Evolutionary conservation across 2,888 invertebrate genomes (phyloP).

Genomic region (Fragum sueziense): DNA sequence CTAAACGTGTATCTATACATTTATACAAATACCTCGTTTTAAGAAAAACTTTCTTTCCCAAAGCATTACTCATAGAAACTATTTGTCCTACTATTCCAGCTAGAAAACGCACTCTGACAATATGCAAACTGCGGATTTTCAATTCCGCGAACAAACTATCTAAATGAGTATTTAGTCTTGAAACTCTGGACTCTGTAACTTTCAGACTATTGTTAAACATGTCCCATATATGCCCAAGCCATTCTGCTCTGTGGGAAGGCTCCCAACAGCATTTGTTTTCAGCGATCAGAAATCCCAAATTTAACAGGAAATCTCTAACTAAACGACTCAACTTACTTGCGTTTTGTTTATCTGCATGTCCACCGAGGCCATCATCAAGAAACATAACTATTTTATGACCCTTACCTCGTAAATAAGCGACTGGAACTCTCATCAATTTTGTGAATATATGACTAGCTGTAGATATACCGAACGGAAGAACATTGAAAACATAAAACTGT

Average conservation of each 20-base stretch:
- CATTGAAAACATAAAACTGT: conserved; percentile 19
- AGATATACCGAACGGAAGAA: conserved; percentile 34
- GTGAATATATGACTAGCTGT: conserved; percentile 41
- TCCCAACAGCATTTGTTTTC: conserved; percentile 19
- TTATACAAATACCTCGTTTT: background rate
- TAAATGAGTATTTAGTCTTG: background rate
- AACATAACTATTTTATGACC: conserved; percentile 27
- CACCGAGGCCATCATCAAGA: conserved; percentile 37
- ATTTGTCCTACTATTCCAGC: conserved; percentile 21
- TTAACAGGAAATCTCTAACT: background rate
- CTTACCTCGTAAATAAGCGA: conserved; percentile 5
- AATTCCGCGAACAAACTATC: background rate
- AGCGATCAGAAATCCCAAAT: conserved; percentile 20
- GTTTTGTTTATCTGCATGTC: background rate
- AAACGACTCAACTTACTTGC: background rate
- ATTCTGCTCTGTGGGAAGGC: background rate
- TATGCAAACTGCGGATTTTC: background rate
- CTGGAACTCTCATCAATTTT: conserved; percentile 20
- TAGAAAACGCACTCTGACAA: background rate
- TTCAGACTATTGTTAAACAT: background rate
- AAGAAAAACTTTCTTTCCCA: conserved; percentile 1
- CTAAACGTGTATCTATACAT: conserved; percentile 10
- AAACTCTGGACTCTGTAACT: background rate
- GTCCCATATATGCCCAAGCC: conserved; percentile 24
- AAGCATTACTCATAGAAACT: conserved; percentile 23